phyloP scores from a whole-genome alignment of 2,888 invertebrate genomes.

The Oscheius onirici region DNA sequence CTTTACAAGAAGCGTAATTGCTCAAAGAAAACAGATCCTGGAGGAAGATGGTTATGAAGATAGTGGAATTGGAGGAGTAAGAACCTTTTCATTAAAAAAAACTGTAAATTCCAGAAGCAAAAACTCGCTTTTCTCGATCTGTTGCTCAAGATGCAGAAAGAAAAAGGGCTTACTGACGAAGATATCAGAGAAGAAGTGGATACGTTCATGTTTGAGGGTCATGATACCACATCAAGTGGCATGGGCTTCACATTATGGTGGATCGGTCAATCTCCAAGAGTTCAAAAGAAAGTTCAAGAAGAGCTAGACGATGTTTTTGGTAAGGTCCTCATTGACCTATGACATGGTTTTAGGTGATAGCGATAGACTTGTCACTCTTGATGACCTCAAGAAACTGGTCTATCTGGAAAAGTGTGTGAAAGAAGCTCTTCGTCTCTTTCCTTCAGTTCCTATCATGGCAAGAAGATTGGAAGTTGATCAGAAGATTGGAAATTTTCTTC shows the following conservation, averaged over 20 bases:
- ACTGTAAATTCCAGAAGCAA: constrained; percentile 20
- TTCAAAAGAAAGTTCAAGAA: constrained; percentile 66
- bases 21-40: background rate
- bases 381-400: constrained; percentile 57
- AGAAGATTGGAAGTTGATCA: constrained; percentile 65
- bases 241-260: constrained; percentile 72
- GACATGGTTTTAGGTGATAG: constrained; percentile 13
- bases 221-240: constrained; percentile 74
- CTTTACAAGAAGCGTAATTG: constrained; percentile 52
- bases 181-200: constrained; percentile 73
- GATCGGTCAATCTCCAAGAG: constrained; percentile 72
- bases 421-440: constrained; percentile 52
- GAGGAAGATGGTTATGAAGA: constrained; percentile 50
- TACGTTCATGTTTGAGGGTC: constrained; percentile 75
- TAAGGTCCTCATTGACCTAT: background rate
- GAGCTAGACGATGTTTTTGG: constrained; percentile 55
- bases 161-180: constrained; percentile 71
- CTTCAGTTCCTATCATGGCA: constrained; percentile 55
- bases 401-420: constrained; percentile 54
- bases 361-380: constrained; percentile 23
- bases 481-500: constrained; percentile 1
- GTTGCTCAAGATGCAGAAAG: constrained; percentile 72
- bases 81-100: background rate
- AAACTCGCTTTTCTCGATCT: constrained; percentile 74
- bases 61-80: constrained; percentile 10